Percentiles rank a stretch among this genome's conserved stretches.
These are phyloP conservation scores for Holothuria scabra DNA, from an alignment of 53 echinoderm and acorn worm species.

Conservation along the genomic window DNA sequence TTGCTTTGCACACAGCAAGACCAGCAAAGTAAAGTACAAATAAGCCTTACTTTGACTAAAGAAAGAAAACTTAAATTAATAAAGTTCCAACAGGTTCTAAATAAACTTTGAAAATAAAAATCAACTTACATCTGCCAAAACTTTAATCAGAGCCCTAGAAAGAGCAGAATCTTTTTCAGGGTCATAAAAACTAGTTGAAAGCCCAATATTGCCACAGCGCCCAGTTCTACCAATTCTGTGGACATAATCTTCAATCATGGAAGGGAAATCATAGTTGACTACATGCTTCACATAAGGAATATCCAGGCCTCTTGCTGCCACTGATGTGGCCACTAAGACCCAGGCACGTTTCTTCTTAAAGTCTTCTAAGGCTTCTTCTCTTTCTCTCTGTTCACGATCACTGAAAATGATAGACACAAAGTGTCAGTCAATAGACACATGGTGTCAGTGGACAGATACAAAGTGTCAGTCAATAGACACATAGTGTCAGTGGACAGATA, in stretches of 20 bases:
- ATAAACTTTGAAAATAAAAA: background rate
- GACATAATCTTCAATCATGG: constrained; percentile 86
- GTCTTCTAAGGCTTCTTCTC: constrained; percentile 87
- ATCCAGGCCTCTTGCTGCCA: constrained; percentile 94
- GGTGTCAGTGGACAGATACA: background rate
- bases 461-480: no score
- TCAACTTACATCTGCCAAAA: constrained; percentile 91
- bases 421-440: no score
- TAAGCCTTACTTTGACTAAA: no score
- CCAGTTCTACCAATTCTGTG: constrained; percentile 97
- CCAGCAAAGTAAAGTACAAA: no score
- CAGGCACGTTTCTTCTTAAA: constrained; percentile 82
- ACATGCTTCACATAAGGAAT: constrained; percentile 96
- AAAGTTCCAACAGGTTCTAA: no score
- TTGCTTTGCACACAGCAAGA: no score
- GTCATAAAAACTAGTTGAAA: constrained; percentile 90
- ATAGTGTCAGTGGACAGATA: no score
- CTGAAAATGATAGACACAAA: constrained; percentile 29
- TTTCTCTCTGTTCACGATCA: constrained; percentile 90
- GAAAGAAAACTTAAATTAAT: no score
- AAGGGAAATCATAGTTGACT: constrained; percentile 91
- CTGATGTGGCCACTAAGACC: constrained; percentile 93
- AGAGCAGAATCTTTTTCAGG: constrained; percentile 66
- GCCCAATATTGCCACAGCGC: constrained; percentile 89
- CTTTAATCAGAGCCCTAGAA: constrained; percentile 87